phyloP scores from a whole-genome alignment of 2,113 vertebrate species.

The Tupaia tana region DNA sequence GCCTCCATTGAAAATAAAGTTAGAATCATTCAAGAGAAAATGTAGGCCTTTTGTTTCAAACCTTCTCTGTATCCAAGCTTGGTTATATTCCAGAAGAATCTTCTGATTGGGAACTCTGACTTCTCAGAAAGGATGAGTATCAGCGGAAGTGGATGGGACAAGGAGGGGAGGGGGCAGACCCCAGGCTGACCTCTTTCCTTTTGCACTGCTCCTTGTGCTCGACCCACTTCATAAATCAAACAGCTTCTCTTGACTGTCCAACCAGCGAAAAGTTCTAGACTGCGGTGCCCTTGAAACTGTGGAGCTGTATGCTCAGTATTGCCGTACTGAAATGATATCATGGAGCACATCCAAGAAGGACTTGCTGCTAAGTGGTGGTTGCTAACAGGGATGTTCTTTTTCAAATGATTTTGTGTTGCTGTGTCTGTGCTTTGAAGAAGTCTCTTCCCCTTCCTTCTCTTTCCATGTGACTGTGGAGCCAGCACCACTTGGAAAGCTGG shows the following conservation, averaged over 20 bases:
- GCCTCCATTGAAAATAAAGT: slow-evolving; percentile 20
- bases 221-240: slow-evolving; percentile 54
- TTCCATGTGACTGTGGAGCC: not conserved
- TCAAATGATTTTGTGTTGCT: not conserved
- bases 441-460: not conserved
- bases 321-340: not conserved
- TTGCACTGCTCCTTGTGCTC: not conserved
- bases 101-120: slow-evolving; percentile 55
- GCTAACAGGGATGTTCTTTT: slow-evolving; percentile 55
- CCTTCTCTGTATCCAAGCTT: slow-evolving; percentile 1
- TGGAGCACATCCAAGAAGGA: not conserved
- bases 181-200: slow-evolving; percentile 32
- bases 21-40: slow-evolving; percentile 40
- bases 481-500: slow-evolving; percentile 21
- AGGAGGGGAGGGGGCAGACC: not conserved
- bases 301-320: not conserved
- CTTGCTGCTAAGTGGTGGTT: slow-evolving; percentile 34
- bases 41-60: slow-evolving; percentile 26
- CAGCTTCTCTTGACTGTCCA: not conserved
- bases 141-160: not conserved
- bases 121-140: slow-evolving; percentile 8
- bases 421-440: slow-evolving; percentile 46
- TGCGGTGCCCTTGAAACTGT: not conserved
- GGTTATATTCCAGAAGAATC: slow-evolving; percentile 59
- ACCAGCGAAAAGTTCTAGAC: slow-evolving; percentile 33